Evolutionary conservation across 2,888 invertebrate genomes (phyloP).

Genomic region (Globia sparganii): DNA sequence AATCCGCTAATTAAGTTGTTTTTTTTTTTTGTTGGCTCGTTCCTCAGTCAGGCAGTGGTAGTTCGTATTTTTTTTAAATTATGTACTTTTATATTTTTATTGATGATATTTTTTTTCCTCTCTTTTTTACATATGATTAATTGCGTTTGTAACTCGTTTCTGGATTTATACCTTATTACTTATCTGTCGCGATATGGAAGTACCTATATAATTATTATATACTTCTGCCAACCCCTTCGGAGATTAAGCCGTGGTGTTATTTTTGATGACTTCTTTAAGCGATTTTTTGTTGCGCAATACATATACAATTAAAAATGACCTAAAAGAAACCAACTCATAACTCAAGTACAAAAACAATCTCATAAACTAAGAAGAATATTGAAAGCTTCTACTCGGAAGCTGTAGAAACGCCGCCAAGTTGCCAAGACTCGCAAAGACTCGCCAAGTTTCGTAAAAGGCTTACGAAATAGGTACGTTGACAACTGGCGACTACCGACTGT

Average conservation of each 20-base stretch:
- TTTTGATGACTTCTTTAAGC: background rate
- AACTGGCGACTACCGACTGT: constrained; percentile 19
- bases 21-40: background rate
- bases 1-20: background rate
- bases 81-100: too few relatives aligned
- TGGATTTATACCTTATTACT: background rate
- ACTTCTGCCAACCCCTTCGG: too few relatives aligned
- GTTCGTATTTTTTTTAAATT: too few relatives aligned
- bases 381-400: constrained; percentile 45
- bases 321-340: background rate
- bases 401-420: constrained; percentile 29
- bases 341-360: constrained; percentile 16
- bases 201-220: too few relatives aligned
- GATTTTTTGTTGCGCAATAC: background rate
- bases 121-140: background rate
- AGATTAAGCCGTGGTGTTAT: too few relatives aligned
- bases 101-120: background rate
- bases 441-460: constrained; percentile 53
- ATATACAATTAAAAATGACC: background rate
- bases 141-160: background rate
- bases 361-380: constrained; percentile 29
- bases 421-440: constrained; percentile 11
- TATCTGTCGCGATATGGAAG: background rate
- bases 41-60: too few relatives aligned
- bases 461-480: constrained; percentile 46